Evolutionary conservation across 1,140 invertebrate genomes (phyloP).

Genomic region (Cherax quadricarinatus): DNA sequence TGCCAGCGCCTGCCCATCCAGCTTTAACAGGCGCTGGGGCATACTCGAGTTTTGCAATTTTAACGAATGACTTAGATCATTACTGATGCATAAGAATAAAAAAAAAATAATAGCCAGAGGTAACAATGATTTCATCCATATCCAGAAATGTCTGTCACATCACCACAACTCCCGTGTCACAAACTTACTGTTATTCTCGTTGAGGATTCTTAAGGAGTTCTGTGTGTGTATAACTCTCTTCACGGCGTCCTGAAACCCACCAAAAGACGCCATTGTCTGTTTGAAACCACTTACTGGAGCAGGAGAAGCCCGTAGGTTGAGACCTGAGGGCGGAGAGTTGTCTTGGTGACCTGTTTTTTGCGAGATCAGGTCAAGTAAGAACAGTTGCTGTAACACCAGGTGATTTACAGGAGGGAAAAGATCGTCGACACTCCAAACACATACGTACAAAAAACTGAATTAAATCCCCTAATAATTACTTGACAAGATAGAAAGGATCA

Average conservation of each 20-base stretch:
- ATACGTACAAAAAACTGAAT: too few relatives aligned
- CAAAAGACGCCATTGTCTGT: constrained; percentile 21
- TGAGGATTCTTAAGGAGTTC: not conserved
- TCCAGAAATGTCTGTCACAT: not conserved
- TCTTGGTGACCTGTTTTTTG: not conserved
- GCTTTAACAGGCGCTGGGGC: too few relatives aligned
- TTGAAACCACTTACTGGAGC: not conserved
- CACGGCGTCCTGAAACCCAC: constrained; percentile 46
- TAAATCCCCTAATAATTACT: too few relatives aligned
- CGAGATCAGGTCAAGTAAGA: not conserved
- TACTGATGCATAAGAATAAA: not conserved
- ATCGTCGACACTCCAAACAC: too few relatives aligned
- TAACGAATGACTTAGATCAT: too few relatives aligned
- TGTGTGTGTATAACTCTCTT: constrained; percentile 32
- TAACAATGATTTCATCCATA: not conserved
- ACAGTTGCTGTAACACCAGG: too few relatives aligned
- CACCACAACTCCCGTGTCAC: not conserved
- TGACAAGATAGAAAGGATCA: too few relatives aligned
- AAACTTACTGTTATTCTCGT: constrained; percentile 39
- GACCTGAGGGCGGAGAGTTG: not conserved
- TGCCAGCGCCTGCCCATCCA: too few relatives aligned
- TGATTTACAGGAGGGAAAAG: too few relatives aligned
- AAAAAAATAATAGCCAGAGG: not conserved
- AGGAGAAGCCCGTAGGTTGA: not conserved
- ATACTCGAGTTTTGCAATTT: too few relatives aligned